Evolutionary conservation across 1,140 invertebrate genomes (phyloP), one percentile per base, ranked within the genome.

Genomic region (Leptinotarsa texana): DNA sequence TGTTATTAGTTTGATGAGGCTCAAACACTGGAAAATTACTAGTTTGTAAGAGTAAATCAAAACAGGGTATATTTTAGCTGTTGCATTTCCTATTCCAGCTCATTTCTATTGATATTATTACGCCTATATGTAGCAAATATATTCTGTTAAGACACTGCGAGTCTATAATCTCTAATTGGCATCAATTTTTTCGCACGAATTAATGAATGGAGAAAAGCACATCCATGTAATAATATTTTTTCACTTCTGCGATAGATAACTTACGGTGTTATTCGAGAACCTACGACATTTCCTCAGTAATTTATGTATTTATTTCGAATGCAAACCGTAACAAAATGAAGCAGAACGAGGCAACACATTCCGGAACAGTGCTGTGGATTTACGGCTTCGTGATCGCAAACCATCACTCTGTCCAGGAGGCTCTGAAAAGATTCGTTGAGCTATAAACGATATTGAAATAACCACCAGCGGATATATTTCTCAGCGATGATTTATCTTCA

Each of bases 331-430:
- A 67, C 65, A 67, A 67, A 67, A 67, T 67, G 65, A 67, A 42
- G 65, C 65, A 67, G 65, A 67, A 67, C 65, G 65, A 67, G 65
- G 65, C 65, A 65, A 67, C 65, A 67, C 65, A 67, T 67, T 67
- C 65, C 65, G 27, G 65, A 67, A 67, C 65, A 67, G 65, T 24
- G 65, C 42, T 27, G 42, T 24, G 65, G 65, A 67, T 67, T 67
- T 67, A 67, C 65, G 65, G 42, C 24, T 67, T 67, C 65, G 65
- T 67, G 65, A 24, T 18, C 65, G 42, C 24, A 15, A 24, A 67
- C 27, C 65, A 67, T 67, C 65, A 67, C 24, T 67, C 22, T 67
- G 65, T 67, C 27, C n/a, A 57, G 51, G 51, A 42, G 24, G 13
- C 65, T 24, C 24, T 67, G 27, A 67, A 42, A 27, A 67, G 65